A percentile compares a stretch with the other conserved stretches of the same genome.
phyloP scores from a whole-genome alignment of 2,113 vertebrate species.

The Hydropotes inermis region DNA sequence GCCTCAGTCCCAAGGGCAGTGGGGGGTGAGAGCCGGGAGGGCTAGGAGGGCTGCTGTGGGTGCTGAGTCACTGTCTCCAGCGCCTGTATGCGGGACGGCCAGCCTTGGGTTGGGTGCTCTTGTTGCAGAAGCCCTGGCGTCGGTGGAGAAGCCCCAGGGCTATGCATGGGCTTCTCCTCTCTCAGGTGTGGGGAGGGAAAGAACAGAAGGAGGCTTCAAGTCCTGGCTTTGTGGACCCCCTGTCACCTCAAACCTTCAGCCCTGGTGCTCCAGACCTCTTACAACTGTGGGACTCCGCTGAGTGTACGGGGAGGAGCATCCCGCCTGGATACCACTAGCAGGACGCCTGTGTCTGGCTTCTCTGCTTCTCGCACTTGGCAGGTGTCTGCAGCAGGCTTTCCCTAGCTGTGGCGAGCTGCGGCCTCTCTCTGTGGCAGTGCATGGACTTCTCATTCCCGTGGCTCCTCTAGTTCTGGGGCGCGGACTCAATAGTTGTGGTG shows the following conservation, averaged over 20 bases:
- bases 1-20: neutral
- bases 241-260: neutral
- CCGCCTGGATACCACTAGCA: neutral
- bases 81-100: rapidly evolving
- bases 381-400: neutral
- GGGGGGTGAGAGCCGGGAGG: neutral
- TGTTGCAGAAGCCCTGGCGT: neutral
- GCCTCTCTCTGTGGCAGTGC: neutral
- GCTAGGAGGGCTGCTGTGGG: neutral
- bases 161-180: neutral
- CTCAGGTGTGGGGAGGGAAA: neutral
- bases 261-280: neutral
- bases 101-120: neutral
- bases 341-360: neutral
- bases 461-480: neutral
- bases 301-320: neutral
- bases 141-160: neutral
- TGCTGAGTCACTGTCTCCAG: neutral
- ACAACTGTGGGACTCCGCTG: neutral
- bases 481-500: neutral
- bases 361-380: neutral
- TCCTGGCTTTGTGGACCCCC: neutral
- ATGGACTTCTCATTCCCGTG: rapidly evolving
- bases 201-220: neutral
- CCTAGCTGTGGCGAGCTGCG: neutral